Percentiles rank a stretch among this genome's conserved stretches.
Evolutionary conservation across 2,797 vertebrate genomes (phyloP).

Genomic region (Lophius americanus): DNA sequence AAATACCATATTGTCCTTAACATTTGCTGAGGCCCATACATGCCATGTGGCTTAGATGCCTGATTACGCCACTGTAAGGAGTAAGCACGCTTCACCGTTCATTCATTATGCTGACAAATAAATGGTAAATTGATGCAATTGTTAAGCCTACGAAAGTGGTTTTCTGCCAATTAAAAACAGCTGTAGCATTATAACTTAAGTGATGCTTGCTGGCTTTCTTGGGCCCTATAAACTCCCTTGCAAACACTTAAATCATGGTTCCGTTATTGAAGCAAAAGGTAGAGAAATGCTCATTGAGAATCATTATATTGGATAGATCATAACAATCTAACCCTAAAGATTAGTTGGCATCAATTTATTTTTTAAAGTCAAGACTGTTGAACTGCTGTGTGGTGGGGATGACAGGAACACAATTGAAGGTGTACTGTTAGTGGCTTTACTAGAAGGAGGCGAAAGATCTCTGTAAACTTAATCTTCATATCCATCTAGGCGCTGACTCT

Average conservation of each 20-base stretch:
- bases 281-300: not conserved
- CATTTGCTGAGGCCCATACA: not conserved
- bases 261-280: not conserved
- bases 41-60: conserved; percentile 3
- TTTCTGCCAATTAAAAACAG: not conserved
- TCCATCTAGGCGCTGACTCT: not conserved
- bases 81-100: conserved; percentile 33
- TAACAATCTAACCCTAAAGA: not conserved
- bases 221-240: conserved; percentile 2
- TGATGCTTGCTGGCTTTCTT: conserved; percentile 18
- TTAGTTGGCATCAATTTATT: not conserved
- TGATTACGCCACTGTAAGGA: conserved; percentile 63
- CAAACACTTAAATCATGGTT: not conserved
- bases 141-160: not conserved
- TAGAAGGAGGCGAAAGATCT: not conserved
- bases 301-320: not conserved
- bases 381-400: conserved; percentile 18
- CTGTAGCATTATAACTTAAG: conserved; percentile 55
- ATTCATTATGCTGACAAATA: conserved; percentile 37
- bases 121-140: not conserved
- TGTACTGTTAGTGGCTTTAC: not conserved
- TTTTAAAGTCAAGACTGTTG: not conserved
- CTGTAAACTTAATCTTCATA: not conserved
- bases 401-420: conserved; percentile 30
- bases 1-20: not conserved